Evolutionary conservation across 2,113 vertebrate genomes (phyloP).

Genomic region (Phaethornis superciliosus): DNA sequence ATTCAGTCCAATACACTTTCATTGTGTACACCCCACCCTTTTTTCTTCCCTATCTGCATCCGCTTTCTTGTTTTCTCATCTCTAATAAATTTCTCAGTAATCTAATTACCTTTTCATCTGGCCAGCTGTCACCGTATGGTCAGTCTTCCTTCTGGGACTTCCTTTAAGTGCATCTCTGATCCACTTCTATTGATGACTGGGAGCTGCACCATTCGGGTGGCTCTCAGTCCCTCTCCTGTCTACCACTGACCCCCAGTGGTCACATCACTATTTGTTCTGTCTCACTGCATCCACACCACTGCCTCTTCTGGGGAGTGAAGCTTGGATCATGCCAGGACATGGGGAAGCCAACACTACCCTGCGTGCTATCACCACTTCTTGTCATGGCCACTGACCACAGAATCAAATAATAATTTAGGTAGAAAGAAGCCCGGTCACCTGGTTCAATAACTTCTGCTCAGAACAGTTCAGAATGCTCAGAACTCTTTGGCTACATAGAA

Average conservation of each 20-base stretch:
- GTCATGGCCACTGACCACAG: neutral
- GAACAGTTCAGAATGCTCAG: neutral
- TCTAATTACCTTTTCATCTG: neutral
- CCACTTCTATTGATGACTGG: accelerated
- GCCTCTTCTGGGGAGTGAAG: neutral
- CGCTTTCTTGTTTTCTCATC: neutral
- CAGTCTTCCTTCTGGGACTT: neutral
- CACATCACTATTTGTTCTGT: neutral
- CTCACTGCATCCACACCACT: neutral
- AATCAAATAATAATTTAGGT: neutral
- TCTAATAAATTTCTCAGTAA: neutral
- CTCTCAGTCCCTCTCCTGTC: slow-evolving; percentile 21
- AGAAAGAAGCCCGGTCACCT: neutral
- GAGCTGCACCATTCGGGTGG: neutral
- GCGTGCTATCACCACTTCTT: neutral
- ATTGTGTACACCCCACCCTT: neutral
- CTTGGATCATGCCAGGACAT: neutral
- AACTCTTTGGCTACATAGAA: neutral
- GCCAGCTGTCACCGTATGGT: neutral
- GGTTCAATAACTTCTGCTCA: neutral
- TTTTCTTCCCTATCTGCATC: neutral
- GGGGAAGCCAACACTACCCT: neutral
- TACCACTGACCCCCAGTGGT: slow-evolving; percentile 64
- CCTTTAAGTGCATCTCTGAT: neutral
- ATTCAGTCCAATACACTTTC: neutral